phyloP scores from a whole-genome alignment of 2,888 invertebrate species.

The Apantesis nais region DNA sequence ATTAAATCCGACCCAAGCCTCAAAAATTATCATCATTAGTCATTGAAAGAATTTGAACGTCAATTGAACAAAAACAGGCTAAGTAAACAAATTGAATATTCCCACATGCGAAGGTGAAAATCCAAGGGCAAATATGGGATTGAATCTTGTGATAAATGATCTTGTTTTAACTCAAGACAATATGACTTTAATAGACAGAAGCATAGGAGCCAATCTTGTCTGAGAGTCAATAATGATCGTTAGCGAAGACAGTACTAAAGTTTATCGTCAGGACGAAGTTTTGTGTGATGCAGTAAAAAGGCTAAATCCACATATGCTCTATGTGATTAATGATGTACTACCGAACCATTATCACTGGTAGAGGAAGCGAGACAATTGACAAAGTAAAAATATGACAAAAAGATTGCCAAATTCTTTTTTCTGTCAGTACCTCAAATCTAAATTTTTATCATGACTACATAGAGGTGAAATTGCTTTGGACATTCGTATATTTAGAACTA shows the following conservation, averaged over 20 bases:
- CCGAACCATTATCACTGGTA: slow-evolving; percentile 74
- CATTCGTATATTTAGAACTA: background rate
- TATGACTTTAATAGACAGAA: slow-evolving; percentile 45
- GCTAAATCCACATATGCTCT: slow-evolving; percentile 75
- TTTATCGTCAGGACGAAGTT: slow-evolving; percentile 77
- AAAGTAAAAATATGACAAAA: slow-evolving; percentile 68
- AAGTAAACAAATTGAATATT: slow-evolving; percentile 83
- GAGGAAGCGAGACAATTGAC: slow-evolving; percentile 74
- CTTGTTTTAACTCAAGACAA: slow-evolving; percentile 41
- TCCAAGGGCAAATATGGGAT: slow-evolving; percentile 80
- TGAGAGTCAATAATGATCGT: slow-evolving; percentile 55
- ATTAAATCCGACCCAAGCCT: slow-evolving; percentile 53
- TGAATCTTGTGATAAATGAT: slow-evolving; percentile 75
- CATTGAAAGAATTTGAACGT: slow-evolving; percentile 76
- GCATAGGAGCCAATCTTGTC: slow-evolving; percentile 47
- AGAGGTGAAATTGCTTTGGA: slow-evolving; percentile 48
- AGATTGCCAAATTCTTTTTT: slow-evolving; percentile 38
- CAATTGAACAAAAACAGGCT: slow-evolving; percentile 84
- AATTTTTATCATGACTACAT: slow-evolving; percentile 37
- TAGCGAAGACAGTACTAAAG: slow-evolving; percentile 67
- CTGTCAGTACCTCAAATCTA: background rate
- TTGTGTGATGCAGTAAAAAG: slow-evolving; percentile 74
- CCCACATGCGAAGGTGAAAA: slow-evolving; percentile 84
- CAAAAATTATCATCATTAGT: slow-evolving; percentile 74
- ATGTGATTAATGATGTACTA: slow-evolving; percentile 81